Evolutionary conservation across 2,113 vertebrate genomes (phyloP).

Genomic region (Alaudala cheleensis): DNA sequence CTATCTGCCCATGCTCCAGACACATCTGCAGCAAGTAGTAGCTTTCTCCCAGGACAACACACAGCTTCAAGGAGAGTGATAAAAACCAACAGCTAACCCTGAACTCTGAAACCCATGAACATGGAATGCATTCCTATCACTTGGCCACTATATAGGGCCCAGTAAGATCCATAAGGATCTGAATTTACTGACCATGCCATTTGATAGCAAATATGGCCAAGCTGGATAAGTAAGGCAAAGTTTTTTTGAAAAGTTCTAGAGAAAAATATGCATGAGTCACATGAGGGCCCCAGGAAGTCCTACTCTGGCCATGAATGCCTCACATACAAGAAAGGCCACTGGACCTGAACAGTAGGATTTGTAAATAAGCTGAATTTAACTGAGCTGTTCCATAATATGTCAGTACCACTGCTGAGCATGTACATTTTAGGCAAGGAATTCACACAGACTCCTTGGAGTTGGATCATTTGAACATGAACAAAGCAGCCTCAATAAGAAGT

Average conservation of each 20-base stretch:
- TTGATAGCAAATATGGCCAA: neutral
- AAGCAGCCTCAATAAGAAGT: neutral
- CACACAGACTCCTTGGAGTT: neutral
- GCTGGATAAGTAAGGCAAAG: neutral
- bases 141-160: neutral
- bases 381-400: neutral
- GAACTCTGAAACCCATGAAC: neutral
- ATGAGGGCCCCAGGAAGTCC: neutral
- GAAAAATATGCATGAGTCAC: neutral
- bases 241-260: neutral
- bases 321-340: neutral
- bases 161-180: neutral
- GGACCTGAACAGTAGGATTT: neutral
- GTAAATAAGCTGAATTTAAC: neutral
- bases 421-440: neutral
- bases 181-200: neutral
- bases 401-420: fast-evolving
- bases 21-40: neutral
- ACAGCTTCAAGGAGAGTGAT: neutral
- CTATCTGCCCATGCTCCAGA: neutral
- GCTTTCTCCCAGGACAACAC: neutral
- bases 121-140: neutral
- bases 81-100: neutral
- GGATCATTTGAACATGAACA: neutral
- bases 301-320: neutral